Base-by-base conservation (phyloP, 2,888 invertebrate species). In the Patella depressa region DNA sequence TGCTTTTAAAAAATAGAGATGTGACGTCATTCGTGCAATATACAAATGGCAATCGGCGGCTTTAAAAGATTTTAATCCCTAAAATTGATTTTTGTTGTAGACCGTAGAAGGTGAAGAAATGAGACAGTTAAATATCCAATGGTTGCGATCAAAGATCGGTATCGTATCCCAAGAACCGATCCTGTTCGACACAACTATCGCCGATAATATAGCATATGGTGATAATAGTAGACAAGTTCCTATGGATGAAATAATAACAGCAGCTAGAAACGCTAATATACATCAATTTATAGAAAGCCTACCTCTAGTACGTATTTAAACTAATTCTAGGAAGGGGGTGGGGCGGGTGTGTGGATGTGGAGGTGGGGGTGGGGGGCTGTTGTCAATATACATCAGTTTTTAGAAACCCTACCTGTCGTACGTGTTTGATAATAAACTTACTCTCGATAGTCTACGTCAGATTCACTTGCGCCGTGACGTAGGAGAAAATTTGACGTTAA, bases 81-180 rank as follows among this genome's bases (percentile, higher is more conserved):
- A 45, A 45, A 45, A 45, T 4, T 45, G 45, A 5, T 45, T 34
- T 45, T 45, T 45, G 45, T 45, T 45, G 45, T 1, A 45, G 45
- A 45, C 45, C 9, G 45, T 45, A 45, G 45, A 45, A 45, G 45
- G 45, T 45, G 45, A 45, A 65, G 86, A 96, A 86, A 92, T 97
- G 55, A 94, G 94, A 81, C 93, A 94, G 70, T 90, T 96, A 85
- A 94, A 95, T 0, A 88, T 93, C 0, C 74, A 81, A 34, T 94
- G 94, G 73, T 91, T 96, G 14, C 93, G 98, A 78, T 93, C 94
- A 70, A 95, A 96, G 82, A 94, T 98, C 80, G 97, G 97, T 5
- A 95, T 98, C 80, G 97, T 98, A 2, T 96, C 96, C 5, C 98
- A 98, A 92, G 98, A 98, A 88, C 98, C 97, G 0, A 94, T 96